Conservation (phyloP, 2,113 vertebrate genomes). For the Limnothrissa miodon region DNA sequence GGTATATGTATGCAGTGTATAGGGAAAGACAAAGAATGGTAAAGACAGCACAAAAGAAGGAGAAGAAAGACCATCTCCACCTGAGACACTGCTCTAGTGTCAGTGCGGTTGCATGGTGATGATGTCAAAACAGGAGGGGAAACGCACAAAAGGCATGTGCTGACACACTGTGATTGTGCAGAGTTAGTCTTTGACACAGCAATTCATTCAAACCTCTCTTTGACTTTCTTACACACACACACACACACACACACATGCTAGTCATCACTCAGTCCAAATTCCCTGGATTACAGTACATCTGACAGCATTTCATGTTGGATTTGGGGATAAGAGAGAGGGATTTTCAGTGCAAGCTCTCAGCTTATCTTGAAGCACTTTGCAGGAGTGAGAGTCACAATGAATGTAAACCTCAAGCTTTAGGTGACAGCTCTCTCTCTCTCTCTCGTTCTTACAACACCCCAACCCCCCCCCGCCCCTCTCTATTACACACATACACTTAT, state of each 20-base stretch:
- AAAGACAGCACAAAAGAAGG: neutral
- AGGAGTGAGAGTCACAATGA: constrained; percentile 43
- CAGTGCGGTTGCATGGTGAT: neutral
- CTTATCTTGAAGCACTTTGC: constrained; percentile 57
- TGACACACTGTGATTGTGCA: neutral
- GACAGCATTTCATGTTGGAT: constrained; percentile 76
- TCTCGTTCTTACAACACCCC: too few relatives aligned
- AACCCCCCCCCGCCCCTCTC: too few relatives aligned
- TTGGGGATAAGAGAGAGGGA: constrained; percentile 71
- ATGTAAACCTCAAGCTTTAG: constrained; percentile 62
- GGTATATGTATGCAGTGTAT: neutral
- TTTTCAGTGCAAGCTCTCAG: constrained; percentile 67
- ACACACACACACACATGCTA: constrained; percentile 23
- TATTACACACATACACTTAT: neutral
- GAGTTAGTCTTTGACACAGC: neutral
- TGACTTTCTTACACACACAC: neutral
- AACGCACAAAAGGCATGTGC: neutral
- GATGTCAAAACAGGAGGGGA: neutral
- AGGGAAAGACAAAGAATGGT: neutral
- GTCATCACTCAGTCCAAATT: constrained; percentile 53
- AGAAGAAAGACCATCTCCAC: neutral
- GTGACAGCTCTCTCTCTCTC: constrained; percentile 27
- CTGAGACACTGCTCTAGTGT: neutral
- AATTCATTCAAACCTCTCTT: neutral
- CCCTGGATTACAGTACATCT: constrained; percentile 69